Conservation (phyloP, 2,113 vertebrate genomes). For the Anoplopoma fimbria region DNA sequence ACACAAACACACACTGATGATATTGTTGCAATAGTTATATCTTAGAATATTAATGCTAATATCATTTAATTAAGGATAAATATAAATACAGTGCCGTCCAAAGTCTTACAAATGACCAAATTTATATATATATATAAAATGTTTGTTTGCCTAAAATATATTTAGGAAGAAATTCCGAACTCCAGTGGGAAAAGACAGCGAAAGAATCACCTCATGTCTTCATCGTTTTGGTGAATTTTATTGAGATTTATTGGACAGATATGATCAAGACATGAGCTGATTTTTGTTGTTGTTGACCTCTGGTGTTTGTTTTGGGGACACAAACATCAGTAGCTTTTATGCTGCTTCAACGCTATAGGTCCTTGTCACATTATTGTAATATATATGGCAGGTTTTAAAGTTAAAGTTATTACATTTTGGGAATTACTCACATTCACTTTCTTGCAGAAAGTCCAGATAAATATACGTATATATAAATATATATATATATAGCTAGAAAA, state of each 20-base stretch:
- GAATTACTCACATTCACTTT: not conserved
- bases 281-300: not conserved
- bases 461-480: no score
- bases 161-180: no score
- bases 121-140: no score
- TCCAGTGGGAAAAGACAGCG: not conserved
- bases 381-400: not conserved
- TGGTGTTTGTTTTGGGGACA: not conserved
- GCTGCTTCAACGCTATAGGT: not conserved
- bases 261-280: not conserved
- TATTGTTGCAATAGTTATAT: no score
- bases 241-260: not conserved
- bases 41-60: not conserved
- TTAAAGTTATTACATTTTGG: not conserved
- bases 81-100: not conserved
- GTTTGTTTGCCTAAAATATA: not conserved
- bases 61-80: not conserved
- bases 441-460: not conserved
- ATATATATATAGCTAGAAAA: not conserved
- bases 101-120: not conserved
- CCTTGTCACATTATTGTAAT: not conserved
- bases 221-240: no score
- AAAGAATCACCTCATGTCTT: not conserved
- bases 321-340: not conserved
- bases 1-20: not conserved